These are phyloP conservation scores for Urocitellus parryii DNA, from an alignment of 2,113 vertebrate species.

Conservation along the genomic window DNA sequence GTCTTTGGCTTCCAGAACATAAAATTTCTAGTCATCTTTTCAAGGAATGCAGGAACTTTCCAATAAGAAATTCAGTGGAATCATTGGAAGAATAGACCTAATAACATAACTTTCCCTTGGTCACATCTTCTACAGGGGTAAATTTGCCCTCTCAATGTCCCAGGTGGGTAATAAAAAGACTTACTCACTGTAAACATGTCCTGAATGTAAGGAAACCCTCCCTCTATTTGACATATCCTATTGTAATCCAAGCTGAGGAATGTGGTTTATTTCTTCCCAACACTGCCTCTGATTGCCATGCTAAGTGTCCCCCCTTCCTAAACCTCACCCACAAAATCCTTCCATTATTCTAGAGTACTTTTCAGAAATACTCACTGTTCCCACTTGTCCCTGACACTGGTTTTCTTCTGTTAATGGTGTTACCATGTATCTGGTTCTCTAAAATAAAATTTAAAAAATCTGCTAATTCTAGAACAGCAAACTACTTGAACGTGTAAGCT, in stretches of 20 bases:
- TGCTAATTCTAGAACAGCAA: background rate
- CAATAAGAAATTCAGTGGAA: background rate
- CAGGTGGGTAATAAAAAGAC: conserved; percentile 36
- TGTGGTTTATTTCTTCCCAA: background rate
- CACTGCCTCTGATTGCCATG: background rate
- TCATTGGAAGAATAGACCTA: background rate
- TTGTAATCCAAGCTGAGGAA: background rate
- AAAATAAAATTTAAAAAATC: background rate
- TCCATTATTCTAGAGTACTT: background rate
- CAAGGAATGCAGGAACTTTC: background rate
- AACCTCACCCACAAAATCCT: background rate
- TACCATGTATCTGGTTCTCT: background rate
- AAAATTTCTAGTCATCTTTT: background rate
- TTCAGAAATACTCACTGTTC: background rate
- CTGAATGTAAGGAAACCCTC: conserved; percentile 16
- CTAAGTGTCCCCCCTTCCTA: background rate
- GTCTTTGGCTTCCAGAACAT: background rate
- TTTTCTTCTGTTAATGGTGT: background rate
- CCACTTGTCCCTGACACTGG: background rate
- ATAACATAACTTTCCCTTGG: background rate
- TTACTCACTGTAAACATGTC: background rate
- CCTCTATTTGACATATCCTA: background rate
- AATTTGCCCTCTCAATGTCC: background rate
- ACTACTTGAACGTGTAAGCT: background rate
- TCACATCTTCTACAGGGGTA: background rate